phyloP scores from a whole-genome alignment of 2,888 invertebrate species.

The Eilema depressum region DNA sequence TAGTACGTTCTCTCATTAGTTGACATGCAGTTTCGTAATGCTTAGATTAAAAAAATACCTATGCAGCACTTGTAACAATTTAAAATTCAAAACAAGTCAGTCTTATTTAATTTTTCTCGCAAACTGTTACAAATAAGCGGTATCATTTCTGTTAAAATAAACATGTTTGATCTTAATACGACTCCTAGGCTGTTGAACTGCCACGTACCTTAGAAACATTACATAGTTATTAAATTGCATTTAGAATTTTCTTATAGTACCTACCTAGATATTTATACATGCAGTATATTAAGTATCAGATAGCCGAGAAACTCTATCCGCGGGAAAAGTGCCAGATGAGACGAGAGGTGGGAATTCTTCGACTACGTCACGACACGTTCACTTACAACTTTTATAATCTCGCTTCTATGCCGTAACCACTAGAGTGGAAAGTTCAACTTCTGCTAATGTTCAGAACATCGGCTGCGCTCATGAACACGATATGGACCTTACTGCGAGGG shows the following conservation, averaged over 20 bases:
- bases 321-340: slow-evolving; percentile 79
- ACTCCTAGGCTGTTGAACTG: not conserved
- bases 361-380: slow-evolving; percentile 68
- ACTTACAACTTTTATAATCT: slow-evolving; percentile 54
- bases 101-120: not conserved
- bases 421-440: slow-evolving; percentile 66
- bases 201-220: not conserved
- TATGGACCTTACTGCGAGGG: slow-evolving; percentile 64
- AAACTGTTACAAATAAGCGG: not conserved
- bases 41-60: not conserved
- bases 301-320: slow-evolving; percentile 72
- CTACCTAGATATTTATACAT: slow-evolving; percentile 20
- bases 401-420: slow-evolving; percentile 54
- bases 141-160: not conserved
- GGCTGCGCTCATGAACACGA: slow-evolving; percentile 21
- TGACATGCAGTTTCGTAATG: too few relatives aligned
- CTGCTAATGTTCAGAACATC: slow-evolving; percentile 32
- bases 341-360: slow-evolving; percentile 68
- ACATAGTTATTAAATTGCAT: slow-evolving; percentile 63
- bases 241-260: slow-evolving; percentile 62
- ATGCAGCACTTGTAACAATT: not conserved
- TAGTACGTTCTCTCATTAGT: too few relatives aligned
- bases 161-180: not conserved
- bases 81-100: not conserved
- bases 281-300: slow-evolving; percentile 70